Percentiles rank a stretch among this genome's conserved stretches.
These are phyloP conservation scores for Psettodes erumei DNA, from an alignment of 2,113 vertebrate genomes.

Conservation along the genomic window DNA sequence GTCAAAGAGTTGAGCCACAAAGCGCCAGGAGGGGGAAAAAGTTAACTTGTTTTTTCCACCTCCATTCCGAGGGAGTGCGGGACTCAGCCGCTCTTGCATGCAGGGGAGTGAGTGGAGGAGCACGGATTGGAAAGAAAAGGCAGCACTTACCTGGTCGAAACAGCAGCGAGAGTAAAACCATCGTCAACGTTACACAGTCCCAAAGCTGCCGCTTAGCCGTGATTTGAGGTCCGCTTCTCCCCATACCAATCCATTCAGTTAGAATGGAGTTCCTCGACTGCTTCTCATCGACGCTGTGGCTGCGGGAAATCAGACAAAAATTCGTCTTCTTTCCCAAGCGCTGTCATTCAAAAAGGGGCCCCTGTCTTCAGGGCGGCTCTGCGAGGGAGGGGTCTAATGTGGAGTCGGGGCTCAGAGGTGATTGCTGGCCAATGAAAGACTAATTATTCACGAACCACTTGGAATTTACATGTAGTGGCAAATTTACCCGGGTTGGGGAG, in stretches of 20 bases:
- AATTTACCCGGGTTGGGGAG: conserved; percentile 48
- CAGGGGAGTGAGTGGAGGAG: conserved; percentile 42
- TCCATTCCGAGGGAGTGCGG: conserved; percentile 38
- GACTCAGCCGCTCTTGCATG: conserved; percentile 36
- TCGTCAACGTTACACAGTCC: conserved; percentile 80
- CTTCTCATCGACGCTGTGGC: conserved; percentile 81
- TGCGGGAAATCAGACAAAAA: conserved; percentile 81
- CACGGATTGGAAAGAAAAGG: conserved; percentile 31
- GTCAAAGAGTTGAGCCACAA: background rate
- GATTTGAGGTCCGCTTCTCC: conserved; percentile 86
- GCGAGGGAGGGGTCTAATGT: conserved; percentile 75
- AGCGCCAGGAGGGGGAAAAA: background rate
- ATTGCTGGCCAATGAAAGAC: conserved; percentile 73
- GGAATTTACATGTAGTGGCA: conserved; percentile 71
- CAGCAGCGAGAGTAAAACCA: conserved; percentile 82
- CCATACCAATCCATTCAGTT: conserved; percentile 89
- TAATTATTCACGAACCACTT: conserved; percentile 70
- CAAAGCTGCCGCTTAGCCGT: conserved; percentile 86
- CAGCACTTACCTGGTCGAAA: conserved; percentile 82
- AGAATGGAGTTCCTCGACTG: conserved; percentile 83
- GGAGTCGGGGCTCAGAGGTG: conserved; percentile 63
- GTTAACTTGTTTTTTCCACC: conserved; percentile 42
- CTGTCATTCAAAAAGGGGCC: conserved; percentile 82
- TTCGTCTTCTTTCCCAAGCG: conserved; percentile 75
- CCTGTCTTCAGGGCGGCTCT: conserved; percentile 74